Evolutionary conservation across 2,888 invertebrate species (phyloP), one percentile per base, ranked within the genome.

Genomic region (Cheilosia grossa): DNA sequence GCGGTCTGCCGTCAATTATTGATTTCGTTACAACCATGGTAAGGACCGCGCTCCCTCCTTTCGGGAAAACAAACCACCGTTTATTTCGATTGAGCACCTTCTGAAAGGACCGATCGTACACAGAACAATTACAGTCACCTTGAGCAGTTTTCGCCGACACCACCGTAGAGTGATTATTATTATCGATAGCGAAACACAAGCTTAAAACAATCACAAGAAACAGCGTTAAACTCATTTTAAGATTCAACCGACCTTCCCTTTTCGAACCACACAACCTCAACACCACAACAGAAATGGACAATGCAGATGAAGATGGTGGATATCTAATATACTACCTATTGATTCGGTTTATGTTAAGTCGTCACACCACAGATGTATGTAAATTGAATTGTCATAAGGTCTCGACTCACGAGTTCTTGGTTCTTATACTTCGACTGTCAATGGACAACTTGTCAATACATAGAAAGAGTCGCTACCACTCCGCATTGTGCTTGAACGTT

Each of bases 1-100:
- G 80, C 4, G 90, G 90, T 9, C 87, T 81, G 3, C 88, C 89
- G 33, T 87, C 89, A 7, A 89, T 69, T 5, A 90, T 72, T 5
- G 89, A 72, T 79, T 90, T 90, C 4, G 88, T 87, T 24, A 90
- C 6, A 2, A 88, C 89, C 1, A 88, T 87, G 2, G 90, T 89
- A 4, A 90, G 2, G 4, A 89, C 33, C 0, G 89, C 30, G 0
- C 80, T 61, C 0, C 88, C 88, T 17, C 88, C 89, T 4, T 88
- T 88, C 0, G 90, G 90, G 66, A 90, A 90, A 3, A 89, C 73
- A 4, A 89, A 58, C 9, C 88, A 87, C 4, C 90, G 87, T 17
- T 87, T 89, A 0, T 88, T 88, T 40, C 90, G 88, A n/a, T 87
- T 87, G 0, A 89, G 59, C 0, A 89, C 40, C 1, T 83, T 58